These are phyloP conservation scores for Eustalomyia histrio DNA, from an alignment of 2,888 invertebrate species.

Conservation along the genomic window DNA sequence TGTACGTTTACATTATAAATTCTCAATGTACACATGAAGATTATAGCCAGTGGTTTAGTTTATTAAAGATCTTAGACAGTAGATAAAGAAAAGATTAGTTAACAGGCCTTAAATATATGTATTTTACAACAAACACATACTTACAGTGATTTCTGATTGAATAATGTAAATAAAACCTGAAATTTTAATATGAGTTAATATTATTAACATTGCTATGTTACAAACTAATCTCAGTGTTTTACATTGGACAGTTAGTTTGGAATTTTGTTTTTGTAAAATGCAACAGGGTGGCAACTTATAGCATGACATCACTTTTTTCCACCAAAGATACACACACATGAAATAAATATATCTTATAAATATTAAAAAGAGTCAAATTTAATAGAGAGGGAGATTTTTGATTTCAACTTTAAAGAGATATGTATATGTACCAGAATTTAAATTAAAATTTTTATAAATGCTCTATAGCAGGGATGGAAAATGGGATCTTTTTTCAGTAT, in stretches of 20 bases:
- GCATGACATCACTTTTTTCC: conserved; percentile 74
- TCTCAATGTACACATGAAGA: too few species aligned
- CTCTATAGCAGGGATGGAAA: too few species aligned
- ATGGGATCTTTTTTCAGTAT: too few species aligned
- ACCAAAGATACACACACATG: conserved; percentile 64
- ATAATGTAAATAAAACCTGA: background rate
- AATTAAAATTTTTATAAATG: conserved; percentile 43
- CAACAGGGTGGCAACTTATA: conserved; percentile 61
- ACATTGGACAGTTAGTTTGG: background rate
- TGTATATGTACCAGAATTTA: background rate
- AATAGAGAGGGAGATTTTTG: background rate
- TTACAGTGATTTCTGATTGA: background rate
- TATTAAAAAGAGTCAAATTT: conserved; percentile 19
- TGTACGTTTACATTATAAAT: too few species aligned
- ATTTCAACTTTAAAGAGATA: background rate
- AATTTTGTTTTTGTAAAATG: conserved; percentile 50
- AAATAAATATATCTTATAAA: conserved; percentile 49
- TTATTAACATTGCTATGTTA: conserved; percentile 6
- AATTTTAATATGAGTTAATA: background rate
- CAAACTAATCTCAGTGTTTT: background rate
- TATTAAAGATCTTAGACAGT: too few species aligned
- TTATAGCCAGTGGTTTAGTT: too few species aligned
- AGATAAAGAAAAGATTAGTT: background rate
- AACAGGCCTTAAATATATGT: too few species aligned
- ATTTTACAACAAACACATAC: conserved; percentile 2